Evolutionary conservation across 2,113 vertebrate genomes (phyloP), one percentile per base, ranked within the genome.

Genomic region (Labrus mixtus): DNA sequence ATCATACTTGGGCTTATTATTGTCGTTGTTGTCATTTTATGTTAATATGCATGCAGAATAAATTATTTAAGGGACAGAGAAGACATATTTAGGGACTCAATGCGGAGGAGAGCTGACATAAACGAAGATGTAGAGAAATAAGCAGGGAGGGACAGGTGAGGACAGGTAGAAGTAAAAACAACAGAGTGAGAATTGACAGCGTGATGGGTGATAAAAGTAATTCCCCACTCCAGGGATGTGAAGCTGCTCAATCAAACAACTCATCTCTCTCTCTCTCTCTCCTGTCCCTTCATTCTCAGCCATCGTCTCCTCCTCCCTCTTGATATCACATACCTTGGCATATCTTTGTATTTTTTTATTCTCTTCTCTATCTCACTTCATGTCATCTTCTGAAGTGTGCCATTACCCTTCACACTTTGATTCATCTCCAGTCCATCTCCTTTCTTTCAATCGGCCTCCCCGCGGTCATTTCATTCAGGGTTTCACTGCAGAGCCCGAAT

Each of bases 191-290:
- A 82, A 75, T 68, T 79, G 87, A 84, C 53, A 74, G 39, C 51
- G 36, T 66, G 59, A 74, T 68, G 79, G 83, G 72, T 70, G 89
- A 89, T 84, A 58, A 76, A 87, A 91, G 86, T 89, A 86, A 91
- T 81, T 87, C 70, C 62, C 65, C 79, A 75, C 73, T 78, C 29
- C 65, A 76, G 60, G 63, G 68, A 83, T 71, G 66, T 63, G 29
- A 13, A 33, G 36, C 17, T 16, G 43, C 78, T 78, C 76, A 48
- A 73, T 33, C 11, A 46, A 57, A 43, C 10, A 50, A 67, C 70
- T 75, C 45, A 57, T 73, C 45, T 25, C 25, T 25, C 33, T 53
- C 57, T 54, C 48, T n/a, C n/a, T n/a, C 62, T 46, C 23, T 16
- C 45, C 19, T 54, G 17, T 60, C 59, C 16, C 8, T 50, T 58